Base-by-base conservation (phyloP, 2,888 invertebrate genomes). In the Leucania comma region DNA sequence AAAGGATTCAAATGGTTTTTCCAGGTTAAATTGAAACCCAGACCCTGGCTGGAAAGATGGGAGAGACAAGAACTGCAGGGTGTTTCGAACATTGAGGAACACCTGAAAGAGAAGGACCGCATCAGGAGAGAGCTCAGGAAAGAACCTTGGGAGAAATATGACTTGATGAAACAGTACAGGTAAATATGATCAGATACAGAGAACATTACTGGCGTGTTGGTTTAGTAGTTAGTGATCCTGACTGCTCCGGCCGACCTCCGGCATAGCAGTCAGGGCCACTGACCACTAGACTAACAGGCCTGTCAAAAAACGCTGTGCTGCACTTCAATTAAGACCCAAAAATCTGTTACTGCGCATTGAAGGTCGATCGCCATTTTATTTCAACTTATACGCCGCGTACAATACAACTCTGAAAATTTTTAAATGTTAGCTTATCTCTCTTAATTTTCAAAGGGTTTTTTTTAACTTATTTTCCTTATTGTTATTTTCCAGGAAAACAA, bases 151-250 rank as follows among this genome's bases (percentile, higher is more conserved):
- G 98, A 98, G 89, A 98, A 98, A 96, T 98, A 97, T 93, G 99
- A 99, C 93, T 95, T 99, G 65, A 99, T 99, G 99, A 98, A 98
- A 91, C 96, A 97, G 73, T 99, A 99, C 92, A 98, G 99, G 97
- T 97, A 87, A 69, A 57, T 42, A 63, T 46, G 9, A 20, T 17
- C 17, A 42, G 42, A 42, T 42, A 5, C 42, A 42, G 42, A 17
- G n/a, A n/a, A n/a, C n/a, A n/a, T n/a, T n/a, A n/a, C n/a, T n/a
- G n/a, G n/a, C n/a, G n/a, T n/a, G n/a, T n/a, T n/a, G n/a, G n/a
- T n/a, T n/a, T n/a, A n/a, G n/a, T n/a, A n/a, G n/a, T n/a, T n/a
- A n/a, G n/a, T n/a, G n/a, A n/a, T n/a, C n/a, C n/a, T n/a, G n/a
- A n/a, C n/a, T n/a, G n/a, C n/a, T n/a, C n/a, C n/a, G n/a, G n/a